Percentiles rank a stretch among this genome's conserved stretches.
phyloP scores from a whole-genome alignment of 2,113 vertebrate species.

The Odontesthes bonariensis region DNA sequence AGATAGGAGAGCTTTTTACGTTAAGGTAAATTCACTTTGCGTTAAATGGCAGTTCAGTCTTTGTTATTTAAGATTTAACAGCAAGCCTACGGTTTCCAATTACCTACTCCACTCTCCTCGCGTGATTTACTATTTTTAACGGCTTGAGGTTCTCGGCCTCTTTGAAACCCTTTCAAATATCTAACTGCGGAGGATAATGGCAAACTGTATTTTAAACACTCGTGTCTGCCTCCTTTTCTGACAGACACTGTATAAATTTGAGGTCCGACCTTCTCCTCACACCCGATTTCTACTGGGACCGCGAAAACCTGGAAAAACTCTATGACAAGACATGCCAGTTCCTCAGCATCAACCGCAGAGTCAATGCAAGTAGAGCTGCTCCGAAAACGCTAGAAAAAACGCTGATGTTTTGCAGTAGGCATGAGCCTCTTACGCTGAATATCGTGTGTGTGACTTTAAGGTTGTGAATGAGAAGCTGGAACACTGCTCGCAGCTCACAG shows the following conservation, averaged over 20 bases:
- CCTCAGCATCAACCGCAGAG: conserved; percentile 95
- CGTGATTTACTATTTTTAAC: background rate
- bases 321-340: conserved; percentile 98
- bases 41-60: background rate
- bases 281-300: conserved; percentile 99
- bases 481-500: conserved; percentile 95
- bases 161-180: no score
- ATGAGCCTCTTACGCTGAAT: rapidly evolving
- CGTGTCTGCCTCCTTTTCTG: conserved; percentile 22
- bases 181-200: background rate
- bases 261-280: conserved; percentile 97
- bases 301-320: conserved; percentile 95
- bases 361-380: conserved; percentile 84
- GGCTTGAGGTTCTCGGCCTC: background rate
- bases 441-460: conserved; percentile 65
- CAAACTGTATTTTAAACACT: background rate
- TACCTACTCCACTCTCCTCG: background rate
- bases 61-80: conserved; percentile 7
- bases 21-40: conserved; percentile 85
- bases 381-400: background rate
- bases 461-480: conserved; percentile 98
- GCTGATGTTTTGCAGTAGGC: background rate
- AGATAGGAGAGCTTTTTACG: conserved; percentile 96
- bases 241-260: conserved; percentile 95
- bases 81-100: background rate